These are phyloP conservation scores for Crocallis elinguaria DNA, from an alignment of 2,888 invertebrate genomes.

Conservation along the genomic window DNA sequence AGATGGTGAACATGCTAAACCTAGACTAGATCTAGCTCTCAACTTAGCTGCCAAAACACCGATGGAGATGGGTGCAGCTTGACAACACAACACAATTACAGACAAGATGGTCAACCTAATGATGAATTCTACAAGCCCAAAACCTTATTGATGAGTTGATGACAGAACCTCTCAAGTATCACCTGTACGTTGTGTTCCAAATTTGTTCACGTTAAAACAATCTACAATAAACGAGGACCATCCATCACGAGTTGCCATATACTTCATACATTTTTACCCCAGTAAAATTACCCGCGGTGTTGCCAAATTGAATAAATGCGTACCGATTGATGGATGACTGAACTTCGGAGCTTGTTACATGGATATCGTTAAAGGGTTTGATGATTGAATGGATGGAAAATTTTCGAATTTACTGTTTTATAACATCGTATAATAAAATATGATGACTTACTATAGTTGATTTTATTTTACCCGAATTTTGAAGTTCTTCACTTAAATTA, in stretches of 20 bases:
- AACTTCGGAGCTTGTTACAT: constrained; percentile 24
- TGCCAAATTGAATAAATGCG: constrained; percentile 60
- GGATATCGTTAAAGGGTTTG: constrained; percentile 13
- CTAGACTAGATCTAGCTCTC: too few relatives aligned
- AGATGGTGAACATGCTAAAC: too few relatives aligned
- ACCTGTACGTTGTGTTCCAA: constrained; percentile 1
- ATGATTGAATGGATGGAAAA: constrained; percentile 15
- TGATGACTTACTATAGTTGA: too few relatives aligned
- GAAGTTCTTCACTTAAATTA: too few relatives aligned
- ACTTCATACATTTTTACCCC: constrained; percentile 24
- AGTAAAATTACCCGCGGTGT: constrained; percentile 53
- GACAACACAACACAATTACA: too few relatives aligned
- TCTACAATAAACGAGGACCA: constrained; percentile 33
- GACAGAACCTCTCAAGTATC: too few relatives aligned
- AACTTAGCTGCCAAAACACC: too few relatives aligned
- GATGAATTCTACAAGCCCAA: too few relatives aligned
- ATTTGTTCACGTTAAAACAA: constrained; percentile 18
- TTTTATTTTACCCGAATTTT: too few relatives aligned
- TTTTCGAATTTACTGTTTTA: neutral
- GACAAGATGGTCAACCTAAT: too few relatives aligned
- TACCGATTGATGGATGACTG: constrained; percentile 55
- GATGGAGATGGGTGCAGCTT: too few relatives aligned
- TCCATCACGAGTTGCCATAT: constrained; percentile 48
- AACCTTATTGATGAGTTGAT: too few relatives aligned
- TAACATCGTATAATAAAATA: neutral